These are phyloP conservation scores for Thunnus albacares DNA, from an alignment of 2,797 vertebrate genomes.

Conservation along the genomic window DNA sequence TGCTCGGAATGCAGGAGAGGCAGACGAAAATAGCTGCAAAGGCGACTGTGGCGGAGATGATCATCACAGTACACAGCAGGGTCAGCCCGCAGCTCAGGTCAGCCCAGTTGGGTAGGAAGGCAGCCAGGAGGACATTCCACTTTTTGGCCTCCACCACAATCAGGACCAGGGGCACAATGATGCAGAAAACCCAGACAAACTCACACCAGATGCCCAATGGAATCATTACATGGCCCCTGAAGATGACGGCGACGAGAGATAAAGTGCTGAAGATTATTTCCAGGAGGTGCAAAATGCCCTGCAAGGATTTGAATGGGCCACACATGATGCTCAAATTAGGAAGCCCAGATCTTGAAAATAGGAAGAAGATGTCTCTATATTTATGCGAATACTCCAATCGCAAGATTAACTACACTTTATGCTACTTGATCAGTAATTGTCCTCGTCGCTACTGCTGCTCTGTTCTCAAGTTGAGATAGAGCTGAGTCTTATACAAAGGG, in stretches of 20 bases:
- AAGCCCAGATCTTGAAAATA: neutral
- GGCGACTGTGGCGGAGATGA: slow-evolving; percentile 79
- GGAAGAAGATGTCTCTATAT: neutral
- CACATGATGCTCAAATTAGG: slow-evolving; percentile 35
- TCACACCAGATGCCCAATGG: slow-evolving; percentile 83
- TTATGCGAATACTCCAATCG: neutral
- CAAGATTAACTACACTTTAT: neutral
- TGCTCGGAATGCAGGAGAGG: slow-evolving; percentile 53
- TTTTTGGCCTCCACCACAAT: slow-evolving; percentile 74
- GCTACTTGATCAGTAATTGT: neutral
- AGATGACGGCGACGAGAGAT: slow-evolving; percentile 78
- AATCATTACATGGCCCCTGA: accelerated
- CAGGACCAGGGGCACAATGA: slow-evolving; percentile 74
- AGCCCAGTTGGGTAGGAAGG: slow-evolving; percentile 57
- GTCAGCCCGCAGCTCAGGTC: slow-evolving; percentile 84
- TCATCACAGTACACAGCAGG: slow-evolving; percentile 75
- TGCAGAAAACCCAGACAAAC: slow-evolving; percentile 86
- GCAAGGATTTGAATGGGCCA: slow-evolving; percentile 40
- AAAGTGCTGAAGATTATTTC: slow-evolving; percentile 77
- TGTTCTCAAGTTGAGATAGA: neutral
- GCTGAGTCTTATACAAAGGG: neutral
- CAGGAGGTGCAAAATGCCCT: slow-evolving; percentile 69
- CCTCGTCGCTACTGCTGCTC: neutral
- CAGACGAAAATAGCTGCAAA: slow-evolving; percentile 69
- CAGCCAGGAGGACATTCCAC: slow-evolving; percentile 36